Percentiles rank a stretch among this genome's conserved stretches.
phyloP scores from a whole-genome alignment of 2,113 vertebrate genomes.

The Amia ocellicauda region DNA sequence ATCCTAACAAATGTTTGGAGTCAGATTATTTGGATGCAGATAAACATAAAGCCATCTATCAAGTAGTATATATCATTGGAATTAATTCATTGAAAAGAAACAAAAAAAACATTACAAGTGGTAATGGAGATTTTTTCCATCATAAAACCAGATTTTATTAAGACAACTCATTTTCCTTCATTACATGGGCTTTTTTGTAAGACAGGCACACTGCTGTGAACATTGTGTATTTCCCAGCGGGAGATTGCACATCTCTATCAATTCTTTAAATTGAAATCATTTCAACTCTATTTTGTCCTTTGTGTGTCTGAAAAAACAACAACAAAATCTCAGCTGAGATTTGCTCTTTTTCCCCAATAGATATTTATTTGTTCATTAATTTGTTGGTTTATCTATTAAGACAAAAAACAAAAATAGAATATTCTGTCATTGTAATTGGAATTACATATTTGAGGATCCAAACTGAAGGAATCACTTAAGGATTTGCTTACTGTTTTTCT shows the following conservation, averaged over 20 bases:
- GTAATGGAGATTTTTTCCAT: constrained; percentile 57
- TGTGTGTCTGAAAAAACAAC: constrained; percentile 38
- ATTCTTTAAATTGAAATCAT: constrained; percentile 78
- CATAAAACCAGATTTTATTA: constrained; percentile 66
- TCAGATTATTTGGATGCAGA: background rate
- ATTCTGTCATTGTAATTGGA: too few relatives aligned
- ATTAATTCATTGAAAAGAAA: constrained; percentile 44
- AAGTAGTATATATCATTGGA: constrained; percentile 53
- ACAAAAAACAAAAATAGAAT: too few relatives aligned
- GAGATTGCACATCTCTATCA: constrained; percentile 59
- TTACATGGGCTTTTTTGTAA: constrained; percentile 56
- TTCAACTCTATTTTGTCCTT: constrained; percentile 68
- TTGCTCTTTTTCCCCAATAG: too few relatives aligned
- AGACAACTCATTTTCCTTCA: constrained; percentile 62
- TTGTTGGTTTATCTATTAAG: too few relatives aligned
- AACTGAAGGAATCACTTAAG: too few relatives aligned
- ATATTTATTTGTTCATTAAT: too few relatives aligned
- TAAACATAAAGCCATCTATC: background rate
- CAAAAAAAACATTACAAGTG: constrained; percentile 64
- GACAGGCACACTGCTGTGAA: constrained; percentile 51
- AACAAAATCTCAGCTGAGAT: too few relatives aligned
- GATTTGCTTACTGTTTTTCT: too few relatives aligned
- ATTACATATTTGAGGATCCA: too few relatives aligned
- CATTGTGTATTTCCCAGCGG: constrained; percentile 70
- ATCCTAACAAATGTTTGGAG: background rate